Percentiles rank a stretch among this genome's conserved stretches.
phyloP scores from a whole-genome alignment of 2,113 vertebrate species.

The Ancistrus triradiatus region DNA sequence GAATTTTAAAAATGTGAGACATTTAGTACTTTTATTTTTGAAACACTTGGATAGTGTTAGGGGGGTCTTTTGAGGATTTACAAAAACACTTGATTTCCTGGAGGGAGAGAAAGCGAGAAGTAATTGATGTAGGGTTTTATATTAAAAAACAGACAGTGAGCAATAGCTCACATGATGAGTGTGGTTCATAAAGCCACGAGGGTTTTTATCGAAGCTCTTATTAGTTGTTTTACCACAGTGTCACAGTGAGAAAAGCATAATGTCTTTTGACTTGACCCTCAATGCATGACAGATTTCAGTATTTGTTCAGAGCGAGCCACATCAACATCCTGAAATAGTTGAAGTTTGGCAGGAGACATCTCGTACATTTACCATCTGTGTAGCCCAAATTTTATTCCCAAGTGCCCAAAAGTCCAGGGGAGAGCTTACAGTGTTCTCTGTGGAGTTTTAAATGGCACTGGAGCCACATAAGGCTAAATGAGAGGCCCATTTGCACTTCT shows the following conservation, averaged over 20 bases:
- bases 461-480: conserved; percentile 26
- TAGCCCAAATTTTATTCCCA: not conserved
- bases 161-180: not conserved
- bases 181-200: conserved; percentile 7
- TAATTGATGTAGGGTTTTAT: conserved; percentile 35
- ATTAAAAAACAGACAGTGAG: conserved; percentile 25
- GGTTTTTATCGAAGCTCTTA: not conserved
- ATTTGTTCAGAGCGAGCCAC: no score
- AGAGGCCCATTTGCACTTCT: conserved; percentile 25
- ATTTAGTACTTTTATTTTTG: conserved; percentile 59
- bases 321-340: no score
- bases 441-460: conserved; percentile 29
- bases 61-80: conserved; percentile 55
- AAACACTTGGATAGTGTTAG: conserved; percentile 49
- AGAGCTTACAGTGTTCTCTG: conserved; percentile 5
- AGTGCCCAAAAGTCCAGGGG: not conserved
- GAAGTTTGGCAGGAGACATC: no score
- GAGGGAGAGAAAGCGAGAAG: conserved; percentile 20
- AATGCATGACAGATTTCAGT: no score
- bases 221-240: conserved; percentile 15
- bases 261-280: no score
- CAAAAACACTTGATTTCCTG: conserved; percentile 61
- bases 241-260: conserved; percentile 10
- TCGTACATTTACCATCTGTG: no score
- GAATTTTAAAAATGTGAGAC: conserved; percentile 63